A percentile compares a stretch with the other conserved stretches of the same genome.
These are phyloP conservation scores for Gymnarchus niloticus DNA, from an alignment of 2,113 vertebrate species.

Conservation along the genomic window DNA sequence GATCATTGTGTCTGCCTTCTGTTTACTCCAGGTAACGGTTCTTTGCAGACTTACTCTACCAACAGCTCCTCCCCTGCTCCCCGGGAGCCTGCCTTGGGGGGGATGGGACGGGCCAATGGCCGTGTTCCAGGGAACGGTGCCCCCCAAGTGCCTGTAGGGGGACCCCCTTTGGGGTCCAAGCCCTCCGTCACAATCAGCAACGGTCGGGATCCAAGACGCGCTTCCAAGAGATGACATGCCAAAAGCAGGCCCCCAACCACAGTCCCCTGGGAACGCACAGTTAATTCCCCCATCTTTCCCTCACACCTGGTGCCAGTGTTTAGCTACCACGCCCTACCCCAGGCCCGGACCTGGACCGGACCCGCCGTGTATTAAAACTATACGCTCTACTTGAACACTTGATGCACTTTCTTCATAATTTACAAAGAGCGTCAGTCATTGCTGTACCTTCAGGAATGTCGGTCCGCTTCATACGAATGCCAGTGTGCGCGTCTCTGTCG, in stretches of 20 bases:
- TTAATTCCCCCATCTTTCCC: background rate
- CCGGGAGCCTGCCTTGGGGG: slow-evolving; percentile 63
- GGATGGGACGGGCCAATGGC: slow-evolving; percentile 73
- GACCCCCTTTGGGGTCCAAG: slow-evolving; percentile 54
- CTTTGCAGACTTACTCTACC: slow-evolving; percentile 63
- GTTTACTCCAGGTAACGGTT: slow-evolving; percentile 72
- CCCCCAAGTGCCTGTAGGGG: slow-evolving; percentile 46
- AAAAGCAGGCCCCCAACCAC: background rate
- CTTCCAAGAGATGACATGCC: slow-evolving; percentile 64
- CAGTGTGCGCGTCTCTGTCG: slow-evolving; percentile 33
- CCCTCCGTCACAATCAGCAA: slow-evolving; percentile 78
- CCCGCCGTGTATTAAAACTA: slow-evolving; percentile 60
- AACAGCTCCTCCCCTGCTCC: slow-evolving; percentile 54
- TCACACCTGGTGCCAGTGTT: slow-evolving; percentile 10
- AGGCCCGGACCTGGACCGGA: slow-evolving; percentile 37
- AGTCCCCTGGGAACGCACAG: background rate
- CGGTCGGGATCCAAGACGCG: slow-evolving; percentile 91
- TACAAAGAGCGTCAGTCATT: slow-evolving; percentile 45
- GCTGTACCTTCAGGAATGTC: slow-evolving; percentile 53
- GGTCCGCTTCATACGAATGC: slow-evolving; percentile 40
- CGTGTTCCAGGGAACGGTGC: slow-evolving; percentile 70
- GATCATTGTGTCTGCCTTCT: background rate
- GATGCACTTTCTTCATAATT: slow-evolving; percentile 82
- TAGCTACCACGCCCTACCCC: slow-evolving; percentile 14
- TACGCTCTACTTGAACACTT: slow-evolving; percentile 90